Percentiles rank a stretch among this genome's conserved stretches.
phyloP scores from a whole-genome alignment of 2,797 vertebrate species.

The Myiotriccus ornatus region DNA sequence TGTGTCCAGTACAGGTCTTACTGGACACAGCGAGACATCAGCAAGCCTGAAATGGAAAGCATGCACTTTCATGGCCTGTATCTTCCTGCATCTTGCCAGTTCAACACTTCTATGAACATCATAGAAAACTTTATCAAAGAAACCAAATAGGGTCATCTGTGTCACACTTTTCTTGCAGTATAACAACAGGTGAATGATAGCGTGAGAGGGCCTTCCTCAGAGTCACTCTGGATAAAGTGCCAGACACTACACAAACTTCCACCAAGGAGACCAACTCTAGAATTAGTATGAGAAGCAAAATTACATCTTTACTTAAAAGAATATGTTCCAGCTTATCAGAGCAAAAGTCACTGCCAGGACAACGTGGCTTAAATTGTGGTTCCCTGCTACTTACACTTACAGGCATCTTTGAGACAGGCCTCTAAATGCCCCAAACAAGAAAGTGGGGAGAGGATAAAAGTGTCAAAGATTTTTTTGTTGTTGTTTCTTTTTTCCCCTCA shows the following conservation, averaged over 20 bases:
- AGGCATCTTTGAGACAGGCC: background rate
- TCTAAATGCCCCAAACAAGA: background rate
- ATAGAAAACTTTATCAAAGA: background rate
- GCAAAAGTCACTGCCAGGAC: background rate
- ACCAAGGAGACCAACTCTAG: background rate
- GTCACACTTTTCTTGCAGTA: background rate
- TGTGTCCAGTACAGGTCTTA: background rate
- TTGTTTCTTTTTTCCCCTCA: background rate
- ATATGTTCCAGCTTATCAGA: conserved; percentile 22
- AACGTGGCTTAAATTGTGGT: background rate
- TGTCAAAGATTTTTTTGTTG: background rate
- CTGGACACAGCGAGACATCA: background rate
- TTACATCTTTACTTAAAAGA: conserved; percentile 19
- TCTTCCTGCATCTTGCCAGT: background rate
- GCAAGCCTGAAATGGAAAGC: background rate
- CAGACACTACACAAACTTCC: background rate
- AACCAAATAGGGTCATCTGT: background rate
- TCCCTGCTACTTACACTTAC: background rate
- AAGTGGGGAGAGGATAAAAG: background rate
- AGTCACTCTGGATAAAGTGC: background rate
- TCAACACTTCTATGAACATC: background rate
- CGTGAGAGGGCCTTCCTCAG: background rate
- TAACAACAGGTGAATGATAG: background rate
- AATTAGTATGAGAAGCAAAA: conserved; percentile 19
- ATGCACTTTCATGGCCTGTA: background rate